phyloP scores from a whole-genome alignment of 1,140 invertebrate genomes.

The Thaumatotibia leucotreta region DNA sequence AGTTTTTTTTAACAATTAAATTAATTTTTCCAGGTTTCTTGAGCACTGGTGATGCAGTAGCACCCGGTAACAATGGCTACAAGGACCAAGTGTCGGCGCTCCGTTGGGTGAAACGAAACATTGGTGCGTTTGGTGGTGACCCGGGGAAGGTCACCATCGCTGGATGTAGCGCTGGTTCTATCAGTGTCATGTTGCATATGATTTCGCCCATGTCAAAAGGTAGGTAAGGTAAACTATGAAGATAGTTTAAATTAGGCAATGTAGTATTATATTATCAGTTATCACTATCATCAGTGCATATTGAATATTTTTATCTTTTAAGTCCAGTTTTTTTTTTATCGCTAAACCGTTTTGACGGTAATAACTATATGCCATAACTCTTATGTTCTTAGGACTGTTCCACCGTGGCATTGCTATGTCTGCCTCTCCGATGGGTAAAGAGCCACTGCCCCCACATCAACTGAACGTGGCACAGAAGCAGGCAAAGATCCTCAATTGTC shows the following conservation, averaged over 20 bases:
- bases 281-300: no score
- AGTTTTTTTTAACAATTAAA: background rate
- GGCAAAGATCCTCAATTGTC: conserved; percentile 82
- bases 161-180: conserved; percentile 38
- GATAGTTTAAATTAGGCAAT: no score
- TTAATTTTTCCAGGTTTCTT: conserved; percentile 62
- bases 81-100: conserved; percentile 81
- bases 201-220: conserved; percentile 83
- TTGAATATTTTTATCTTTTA: no score
- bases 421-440: conserved; percentile 76
- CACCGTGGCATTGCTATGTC: conserved; percentile 84
- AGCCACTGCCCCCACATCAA: conserved; percentile 74
- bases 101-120: conserved; percentile 81
- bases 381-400: conserved; percentile 77
- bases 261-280: no score
- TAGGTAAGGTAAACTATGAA: no score
- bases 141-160: conserved; percentile 31
- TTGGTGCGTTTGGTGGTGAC: conserved; percentile 54
- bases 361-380: background rate
- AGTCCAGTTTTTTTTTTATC: no score
- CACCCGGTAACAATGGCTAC: conserved; percentile 80
- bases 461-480: conserved; percentile 81
- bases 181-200: conserved; percentile 79
- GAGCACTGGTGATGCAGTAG: conserved; percentile 73
- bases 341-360: no score